Evolutionary conservation across 2,888 invertebrate genomes (phyloP), one percentile per base, ranked within the genome.

Genomic region (Rhagium mordax): DNA sequence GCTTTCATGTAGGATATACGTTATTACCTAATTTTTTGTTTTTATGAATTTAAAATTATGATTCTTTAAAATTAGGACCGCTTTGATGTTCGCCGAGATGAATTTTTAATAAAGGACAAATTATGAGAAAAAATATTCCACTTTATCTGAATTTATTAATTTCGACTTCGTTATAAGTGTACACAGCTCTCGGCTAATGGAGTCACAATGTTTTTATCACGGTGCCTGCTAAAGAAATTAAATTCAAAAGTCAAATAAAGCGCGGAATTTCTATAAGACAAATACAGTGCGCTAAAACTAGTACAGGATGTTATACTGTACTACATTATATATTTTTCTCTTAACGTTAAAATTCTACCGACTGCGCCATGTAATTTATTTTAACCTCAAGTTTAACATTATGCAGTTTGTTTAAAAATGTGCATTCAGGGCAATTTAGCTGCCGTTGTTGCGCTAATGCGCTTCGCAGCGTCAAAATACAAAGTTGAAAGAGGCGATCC

Each of bases 11-110:
- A 71, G 71, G 33, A 59, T 67, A 51, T 55, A 62, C 29, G 60
- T 55, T 21, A 16, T 55, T 55, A 62, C 62, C 41, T 29, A 53
- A 29, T 72, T 68, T 64, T 67, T 72, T 72, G 68, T 72, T 72
- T 72, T 72, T 64, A 24, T 59, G 68, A 72, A 69, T 69, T 72
- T 62, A 29, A 60, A 64, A 72, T 72, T 69, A 69, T 57, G 62
- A 62, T 72, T 68, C 59, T 24, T 64, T 49, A 13, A 47, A 60
- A 57, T 61, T 27, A 10, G 15, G 55, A 13, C 59, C 57, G 16
- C 69, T 72, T 72, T 72, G 72, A 72, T 65, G 72, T 69, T 55
- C 20, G 49, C 27, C n/a, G 16, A 29, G 57, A 69, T 72, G 68
- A 68, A 69, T 69, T 60, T 72, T 65, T 64, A 64, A 69, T 65